Conservation (phyloP, 2,888 invertebrate species). For the Itoplectis maculator region DNA sequence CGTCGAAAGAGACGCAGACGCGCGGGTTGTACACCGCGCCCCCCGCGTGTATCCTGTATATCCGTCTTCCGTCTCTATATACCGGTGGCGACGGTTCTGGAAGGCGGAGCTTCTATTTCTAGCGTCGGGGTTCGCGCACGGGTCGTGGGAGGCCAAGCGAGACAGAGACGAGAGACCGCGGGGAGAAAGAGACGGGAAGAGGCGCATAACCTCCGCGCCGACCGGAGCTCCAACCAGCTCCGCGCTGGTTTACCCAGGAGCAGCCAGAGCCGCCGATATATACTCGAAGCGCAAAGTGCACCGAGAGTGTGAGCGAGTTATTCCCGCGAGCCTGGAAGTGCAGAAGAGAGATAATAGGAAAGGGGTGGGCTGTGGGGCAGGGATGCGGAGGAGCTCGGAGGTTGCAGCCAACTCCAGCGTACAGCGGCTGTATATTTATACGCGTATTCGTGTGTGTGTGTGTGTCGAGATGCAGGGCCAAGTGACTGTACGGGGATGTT, state of each 20-base stretch:
- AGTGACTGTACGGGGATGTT: slow-evolving; percentile 53
- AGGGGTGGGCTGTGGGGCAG: slow-evolving; percentile 32
- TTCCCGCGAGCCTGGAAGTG: slow-evolving; percentile 25
- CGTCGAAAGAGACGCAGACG: slow-evolving; percentile 61
- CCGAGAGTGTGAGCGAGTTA: slow-evolving; percentile 38
- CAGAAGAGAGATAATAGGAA: slow-evolving; percentile 40
- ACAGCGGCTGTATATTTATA: slow-evolving; percentile 22
- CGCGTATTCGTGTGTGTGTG: too few species aligned
- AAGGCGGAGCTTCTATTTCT: slow-evolving; percentile 81
- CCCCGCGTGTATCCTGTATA: slow-evolving; percentile 22
- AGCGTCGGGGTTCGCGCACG: slow-evolving; percentile 64
- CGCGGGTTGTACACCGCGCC: neutral
- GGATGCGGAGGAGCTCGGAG: slow-evolving; percentile 16
- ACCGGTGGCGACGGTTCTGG: slow-evolving; percentile 75
- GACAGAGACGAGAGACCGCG: slow-evolving; percentile 29
- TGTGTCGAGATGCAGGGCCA: slow-evolving; percentile 43
- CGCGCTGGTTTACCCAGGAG: too few species aligned
- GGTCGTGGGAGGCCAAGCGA: slow-evolving; percentile 65
- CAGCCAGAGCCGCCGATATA: too few species aligned
- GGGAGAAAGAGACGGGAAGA: slow-evolving; percentile 47
- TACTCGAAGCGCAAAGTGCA: slow-evolving; percentile 45
- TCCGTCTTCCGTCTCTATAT: slow-evolving; percentile 31
- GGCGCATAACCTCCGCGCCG: slow-evolving; percentile 1
- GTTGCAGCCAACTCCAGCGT: slow-evolving; percentile 51
- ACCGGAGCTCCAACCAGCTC: too few species aligned